Base-by-base conservation (phyloP, 2,888 invertebrate genomes). In the Drosophila neoperkinsi region DNA sequence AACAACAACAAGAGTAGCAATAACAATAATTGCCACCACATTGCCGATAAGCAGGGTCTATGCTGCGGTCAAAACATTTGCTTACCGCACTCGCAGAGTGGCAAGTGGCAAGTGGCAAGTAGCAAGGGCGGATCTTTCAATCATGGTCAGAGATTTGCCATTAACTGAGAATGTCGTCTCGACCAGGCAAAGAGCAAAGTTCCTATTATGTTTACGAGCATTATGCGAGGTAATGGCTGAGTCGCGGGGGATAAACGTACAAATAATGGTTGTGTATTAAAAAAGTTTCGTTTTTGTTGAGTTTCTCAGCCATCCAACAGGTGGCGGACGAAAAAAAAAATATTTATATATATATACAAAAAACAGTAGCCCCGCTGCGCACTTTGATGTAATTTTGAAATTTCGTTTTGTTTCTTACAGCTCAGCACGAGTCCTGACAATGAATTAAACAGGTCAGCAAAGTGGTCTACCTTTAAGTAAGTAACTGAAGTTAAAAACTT, bases 51-150 rank as follows among this genome's bases (percentile, higher is more conserved):
- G 50, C 70, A 30, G 55, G 41, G 30, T 36, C 52, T 43, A 58
- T 61, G 60, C 67, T 67, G 78, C 67, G 84, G 87, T 83, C 78
- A 77, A 74, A 80, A 58, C 69, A 73, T 71, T 83, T 81, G 72
- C 62, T 28, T 59, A 51, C 46, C 46, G 30, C 52, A 41, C 16
- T 57, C 25, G 30, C 16, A 41, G 18, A 21, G 52, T 33, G 21
- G 28, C 56, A 46, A 25, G 21, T 33, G 21, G 28, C 56, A 46
- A 25, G 21, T 21, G 43, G 43, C 21, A 33, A 49, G 49, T 28
- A 59, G n/a, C 53, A 58, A 53, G 76, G 60, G 81, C 60, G 62
- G 49, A 64, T 60, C 79, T 61, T 81, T 81, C 74, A 84, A 81
- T 84, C 81, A 84, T 62, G 81, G 74, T 63, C 65, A 71, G 69